phyloP scores from a whole-genome alignment of 2,888 invertebrate genomes.

The Tipula helvola region DNA sequence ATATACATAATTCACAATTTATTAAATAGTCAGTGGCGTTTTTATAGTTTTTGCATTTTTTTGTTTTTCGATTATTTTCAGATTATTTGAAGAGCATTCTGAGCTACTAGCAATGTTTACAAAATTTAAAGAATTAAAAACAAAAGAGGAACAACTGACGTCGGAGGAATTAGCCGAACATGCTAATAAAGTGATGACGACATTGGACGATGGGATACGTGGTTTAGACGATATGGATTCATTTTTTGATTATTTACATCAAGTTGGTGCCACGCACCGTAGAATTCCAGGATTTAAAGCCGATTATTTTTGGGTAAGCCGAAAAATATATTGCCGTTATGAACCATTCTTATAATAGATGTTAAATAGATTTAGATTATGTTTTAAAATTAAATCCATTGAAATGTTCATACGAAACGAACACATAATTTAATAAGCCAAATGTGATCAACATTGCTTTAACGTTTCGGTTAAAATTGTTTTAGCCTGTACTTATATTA shows the following conservation, averaged over 20 bases:
- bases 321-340: no score
- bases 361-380: no score
- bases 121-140: conserved; percentile 65
- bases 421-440: no score
- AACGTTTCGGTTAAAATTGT: no score
- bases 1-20: background rate
- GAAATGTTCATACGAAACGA: no score
- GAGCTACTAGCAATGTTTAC: conserved; percentile 68
- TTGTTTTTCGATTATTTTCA: conserved; percentile 34
- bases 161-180: conserved; percentile 77
- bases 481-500: no score
- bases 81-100: conserved; percentile 75
- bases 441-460: no score
- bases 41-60: background rate
- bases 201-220: conserved; percentile 78
- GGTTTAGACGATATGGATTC: conserved; percentile 74
- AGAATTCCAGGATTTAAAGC: conserved; percentile 76
- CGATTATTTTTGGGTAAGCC: conserved; percentile 76
- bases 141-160: conserved; percentile 66
- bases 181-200: conserved; percentile 79
- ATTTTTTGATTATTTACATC: conserved; percentile 69
- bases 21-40: background rate
- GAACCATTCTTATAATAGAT: no score
- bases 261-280: conserved; percentile 71
- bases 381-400: no score